Evolutionary conservation across 2,797 vertebrate species (phyloP).

Genomic region (Rhinatrema bivittatum): DNA sequence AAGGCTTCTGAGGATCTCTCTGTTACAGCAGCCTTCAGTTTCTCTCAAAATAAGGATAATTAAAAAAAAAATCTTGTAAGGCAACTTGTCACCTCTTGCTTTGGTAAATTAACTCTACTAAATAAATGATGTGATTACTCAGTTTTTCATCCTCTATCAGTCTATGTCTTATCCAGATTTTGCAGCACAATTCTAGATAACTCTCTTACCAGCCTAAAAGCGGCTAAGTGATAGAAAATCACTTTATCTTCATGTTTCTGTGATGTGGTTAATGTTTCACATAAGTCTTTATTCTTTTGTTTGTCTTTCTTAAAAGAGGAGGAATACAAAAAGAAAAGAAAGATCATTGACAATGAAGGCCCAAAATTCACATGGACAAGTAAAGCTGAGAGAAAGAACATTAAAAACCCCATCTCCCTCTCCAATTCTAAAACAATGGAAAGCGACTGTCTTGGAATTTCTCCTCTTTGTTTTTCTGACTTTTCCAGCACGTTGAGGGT

Average conservation of each 20-base stretch:
- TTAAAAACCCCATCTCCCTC: background rate
- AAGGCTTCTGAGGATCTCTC: too few relatives aligned
- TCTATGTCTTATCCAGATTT: too few relatives aligned
- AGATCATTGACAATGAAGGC: background rate
- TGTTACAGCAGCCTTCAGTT: conserved; percentile 8
- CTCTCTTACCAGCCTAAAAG: too few relatives aligned
- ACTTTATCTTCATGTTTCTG: too few relatives aligned
- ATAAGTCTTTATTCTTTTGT: too few relatives aligned
- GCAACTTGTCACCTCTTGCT: conserved; percentile 13
- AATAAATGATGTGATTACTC: background rate
- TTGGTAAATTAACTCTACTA: conserved; percentile 4
- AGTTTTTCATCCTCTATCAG: too few relatives aligned
- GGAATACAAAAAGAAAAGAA: background rate
- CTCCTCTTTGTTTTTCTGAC: conserved; percentile 12
- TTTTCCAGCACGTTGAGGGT: background rate
- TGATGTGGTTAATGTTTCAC: too few relatives aligned
- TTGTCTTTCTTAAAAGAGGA: too few relatives aligned
- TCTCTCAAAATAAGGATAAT: background rate
- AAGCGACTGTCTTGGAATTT: conserved; percentile 12
- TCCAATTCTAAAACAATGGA: conserved; percentile 11
- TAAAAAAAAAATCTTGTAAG: conserved; percentile 7
- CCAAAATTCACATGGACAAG: background rate
- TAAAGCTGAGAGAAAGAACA: background rate
- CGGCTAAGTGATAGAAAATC: too few relatives aligned
- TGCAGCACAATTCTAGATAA: too few relatives aligned